These are phyloP conservation scores for Pseudachorutes palmiensis DNA, from an alignment of 1,140 invertebrate genomes.

Conservation along the genomic window DNA sequence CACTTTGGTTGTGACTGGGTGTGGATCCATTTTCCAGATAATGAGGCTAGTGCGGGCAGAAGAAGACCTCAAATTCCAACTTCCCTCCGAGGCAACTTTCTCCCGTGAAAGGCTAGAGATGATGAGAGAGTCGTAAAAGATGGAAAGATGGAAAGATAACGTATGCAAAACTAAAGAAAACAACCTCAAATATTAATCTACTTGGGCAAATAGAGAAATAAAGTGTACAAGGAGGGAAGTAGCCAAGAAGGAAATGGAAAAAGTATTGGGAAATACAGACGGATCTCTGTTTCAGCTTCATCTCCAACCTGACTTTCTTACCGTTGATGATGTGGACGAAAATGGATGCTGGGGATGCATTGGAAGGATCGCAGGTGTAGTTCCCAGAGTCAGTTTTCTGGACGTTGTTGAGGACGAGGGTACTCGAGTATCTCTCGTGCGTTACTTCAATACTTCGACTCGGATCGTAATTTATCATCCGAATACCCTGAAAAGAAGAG, in stretches of 20 bases:
- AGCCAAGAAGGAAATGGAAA: background rate
- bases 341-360: slow-evolving; percentile 50
- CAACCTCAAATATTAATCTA: slow-evolving; percentile 3
- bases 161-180: background rate
- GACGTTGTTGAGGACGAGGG: slow-evolving; percentile 35
- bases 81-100: background rate
- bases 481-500: slow-evolving; percentile 13
- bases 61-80: background rate
- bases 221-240: background rate
- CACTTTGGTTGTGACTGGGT: background rate
- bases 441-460: slow-evolving; percentile 44
- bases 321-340: slow-evolving; percentile 50
- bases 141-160: slow-evolving; percentile 11
- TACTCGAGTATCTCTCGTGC: slow-evolving; percentile 39
- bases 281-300: no score
- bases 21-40: background rate
- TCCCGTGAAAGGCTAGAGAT: background rate
- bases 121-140: background rate
- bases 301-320: slow-evolving; percentile 35
- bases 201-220: background rate
- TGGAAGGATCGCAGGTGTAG: slow-evolving; percentile 53
- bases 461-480: slow-evolving; percentile 49
- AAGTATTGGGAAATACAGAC: no score
- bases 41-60: no score
- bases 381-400: slow-evolving; percentile 49